phyloP scores from a whole-genome alignment of 2,113 vertebrate genomes.

The Scophthalmus maximus region DNA sequence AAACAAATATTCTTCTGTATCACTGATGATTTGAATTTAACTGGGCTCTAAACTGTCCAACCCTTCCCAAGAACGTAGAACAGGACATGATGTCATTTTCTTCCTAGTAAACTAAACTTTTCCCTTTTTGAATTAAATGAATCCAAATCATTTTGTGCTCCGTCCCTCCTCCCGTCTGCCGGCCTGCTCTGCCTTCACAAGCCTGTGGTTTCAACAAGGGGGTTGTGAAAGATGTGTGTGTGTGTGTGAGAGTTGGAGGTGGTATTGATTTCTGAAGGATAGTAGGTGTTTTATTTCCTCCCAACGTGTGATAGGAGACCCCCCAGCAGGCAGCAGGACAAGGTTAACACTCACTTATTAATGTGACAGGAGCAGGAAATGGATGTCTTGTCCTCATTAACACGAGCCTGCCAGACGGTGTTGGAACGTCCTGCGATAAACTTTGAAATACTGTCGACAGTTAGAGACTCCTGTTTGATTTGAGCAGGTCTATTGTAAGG shows the following conservation, averaged over 20 bases:
- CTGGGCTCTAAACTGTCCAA: not conserved
- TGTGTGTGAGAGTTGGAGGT: conserved; percentile 24
- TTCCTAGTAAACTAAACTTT: conserved; percentile 30
- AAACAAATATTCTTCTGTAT: conserved; percentile 1
- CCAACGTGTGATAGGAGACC: conserved; percentile 45
- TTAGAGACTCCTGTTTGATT: too few relatives aligned
- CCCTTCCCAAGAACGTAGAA: not conserved
- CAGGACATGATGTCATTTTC: conserved; percentile 52
- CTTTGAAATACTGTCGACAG: too few relatives aligned
- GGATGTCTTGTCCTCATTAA: conserved; percentile 46
- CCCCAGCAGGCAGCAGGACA: conserved; percentile 1
- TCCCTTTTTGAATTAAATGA: conserved; percentile 40
- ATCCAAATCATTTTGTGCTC: conserved; percentile 37
- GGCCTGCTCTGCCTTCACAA: conserved; percentile 40
- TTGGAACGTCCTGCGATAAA: not conserved
- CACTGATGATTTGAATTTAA: not conserved
- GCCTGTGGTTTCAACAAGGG: conserved; percentile 32
- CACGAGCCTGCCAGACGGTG: not conserved
- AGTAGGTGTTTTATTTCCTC: conserved; percentile 55
- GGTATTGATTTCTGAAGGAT: conserved; percentile 59
- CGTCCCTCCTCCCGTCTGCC: conserved; percentile 27
- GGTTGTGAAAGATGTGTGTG: conserved; percentile 16
- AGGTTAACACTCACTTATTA: conserved; percentile 52
- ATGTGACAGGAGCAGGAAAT: conserved; percentile 49
- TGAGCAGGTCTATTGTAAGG: too few relatives aligned